A percentile compares a stretch with the other conserved stretches of the same genome.
Evolutionary conservation across 2,888 invertebrate genomes (phyloP).

Genomic region (Tuta absoluta): DNA sequence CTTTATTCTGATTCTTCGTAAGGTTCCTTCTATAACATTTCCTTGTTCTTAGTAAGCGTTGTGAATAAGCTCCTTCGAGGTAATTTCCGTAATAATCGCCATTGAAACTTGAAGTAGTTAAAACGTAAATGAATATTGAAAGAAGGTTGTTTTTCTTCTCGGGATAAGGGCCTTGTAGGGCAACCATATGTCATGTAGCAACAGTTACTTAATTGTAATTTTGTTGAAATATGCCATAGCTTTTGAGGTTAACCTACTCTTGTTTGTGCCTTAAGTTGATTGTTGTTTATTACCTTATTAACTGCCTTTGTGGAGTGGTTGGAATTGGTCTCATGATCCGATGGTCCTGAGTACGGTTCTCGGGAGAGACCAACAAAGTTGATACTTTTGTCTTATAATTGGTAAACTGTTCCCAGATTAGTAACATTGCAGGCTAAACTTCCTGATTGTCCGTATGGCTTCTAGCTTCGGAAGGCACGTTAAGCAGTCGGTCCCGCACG

Average conservation of each 20-base stretch:
- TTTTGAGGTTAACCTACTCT: constrained; percentile 7
- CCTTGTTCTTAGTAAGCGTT: constrained; percentile 32
- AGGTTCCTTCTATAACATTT: no score
- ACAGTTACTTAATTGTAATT: background rate
- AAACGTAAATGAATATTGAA: constrained; percentile 2
- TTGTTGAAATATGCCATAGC: background rate
- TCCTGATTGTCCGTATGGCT: no score
- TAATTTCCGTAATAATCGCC: constrained; percentile 36
- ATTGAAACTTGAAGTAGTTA: constrained; percentile 27
- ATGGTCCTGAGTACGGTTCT: no score
- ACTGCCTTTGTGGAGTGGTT: no score
- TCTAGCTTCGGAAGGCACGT: no score
- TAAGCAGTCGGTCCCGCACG: no score
- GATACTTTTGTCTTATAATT: no score
- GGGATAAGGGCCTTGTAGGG: constrained; percentile 1
- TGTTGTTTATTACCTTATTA: background rate
- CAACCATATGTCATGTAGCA: constrained; percentile 10
- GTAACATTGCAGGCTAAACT: no score
- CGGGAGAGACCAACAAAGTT: no score
- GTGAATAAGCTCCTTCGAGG: constrained; percentile 36
- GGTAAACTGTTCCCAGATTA: no score
- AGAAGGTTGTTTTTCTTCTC: background rate
- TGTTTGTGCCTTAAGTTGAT: background rate
- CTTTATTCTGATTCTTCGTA: no score
- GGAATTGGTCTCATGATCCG: no score